phyloP scores from a whole-genome alignment of 2,888 invertebrate genomes.

The Quadriops clusia region DNA sequence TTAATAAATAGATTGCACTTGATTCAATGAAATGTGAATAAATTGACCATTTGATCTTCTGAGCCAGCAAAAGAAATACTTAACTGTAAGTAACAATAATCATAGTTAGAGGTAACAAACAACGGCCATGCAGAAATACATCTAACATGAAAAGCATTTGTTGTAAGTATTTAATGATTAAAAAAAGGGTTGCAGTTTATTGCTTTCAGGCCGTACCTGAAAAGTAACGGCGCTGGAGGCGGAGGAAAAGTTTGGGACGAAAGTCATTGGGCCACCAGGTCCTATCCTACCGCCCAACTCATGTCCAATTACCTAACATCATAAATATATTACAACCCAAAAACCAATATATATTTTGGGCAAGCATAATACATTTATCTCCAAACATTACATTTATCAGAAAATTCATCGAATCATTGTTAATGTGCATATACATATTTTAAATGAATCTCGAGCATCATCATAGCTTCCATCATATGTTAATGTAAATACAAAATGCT shows the following conservation, averaged over 20 bases:
- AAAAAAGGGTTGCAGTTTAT: not conserved
- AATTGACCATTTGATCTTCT: too few species aligned
- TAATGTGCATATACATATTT: too few species aligned
- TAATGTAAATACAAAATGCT: constrained; percentile 5
- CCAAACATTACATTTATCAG: not conserved
- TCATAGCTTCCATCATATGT: not conserved
- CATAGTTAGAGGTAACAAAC: too few species aligned
- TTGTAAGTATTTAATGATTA: not conserved
- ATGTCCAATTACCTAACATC: constrained; percentile 40
- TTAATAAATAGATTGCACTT: too few species aligned
- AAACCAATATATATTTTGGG: not conserved
- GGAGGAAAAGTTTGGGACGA: constrained; percentile 43
- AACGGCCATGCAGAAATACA: too few species aligned
- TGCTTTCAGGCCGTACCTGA: constrained; percentile 30
- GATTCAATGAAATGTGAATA: too few species aligned
- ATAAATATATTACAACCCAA: constrained; percentile 16
- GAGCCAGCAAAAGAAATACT: too few species aligned
- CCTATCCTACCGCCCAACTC: constrained; percentile 37
- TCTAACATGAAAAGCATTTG: too few species aligned
- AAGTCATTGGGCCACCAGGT: constrained; percentile 41
- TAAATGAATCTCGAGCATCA: too few species aligned
- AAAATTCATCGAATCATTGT: too few species aligned
- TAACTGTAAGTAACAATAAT: constrained; percentile 2
- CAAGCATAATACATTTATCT: constrained; percentile 1
- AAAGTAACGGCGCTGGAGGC: constrained; percentile 34